Base-by-base conservation (phyloP, 2,113 vertebrate species). In the Oreotrochilus melanogaster region DNA sequence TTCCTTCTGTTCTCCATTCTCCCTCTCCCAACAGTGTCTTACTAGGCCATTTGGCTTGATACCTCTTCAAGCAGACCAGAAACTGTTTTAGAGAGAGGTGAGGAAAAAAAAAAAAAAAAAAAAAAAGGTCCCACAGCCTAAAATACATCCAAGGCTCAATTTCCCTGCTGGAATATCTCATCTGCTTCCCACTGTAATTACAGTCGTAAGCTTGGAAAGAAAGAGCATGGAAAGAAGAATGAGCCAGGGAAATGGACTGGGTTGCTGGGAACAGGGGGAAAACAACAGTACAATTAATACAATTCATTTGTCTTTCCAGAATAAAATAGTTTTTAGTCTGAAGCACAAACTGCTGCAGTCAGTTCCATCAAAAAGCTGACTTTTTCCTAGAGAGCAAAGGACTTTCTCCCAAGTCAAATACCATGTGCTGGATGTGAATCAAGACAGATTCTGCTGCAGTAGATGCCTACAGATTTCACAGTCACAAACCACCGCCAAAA, bases 381-480 rank as follows among this genome's bases (percentile, higher is more conserved):
- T 92, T 94, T 92, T 94, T 86, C 91, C 74, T 83, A 51, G 78
- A 95, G 42, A 95, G 78, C 1, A 0, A 88, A 91, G 72, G 92
- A 96, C 78, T 81, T 92, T 73, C 48, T 94, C 54, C 28, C 66
- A 88, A 95, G 92, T 66, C 82, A 94, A 94, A 84, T 85, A 79
- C 60, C 85, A 96, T 94, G 85, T 94, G 88, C 83, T 96, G 80
- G 85, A 95, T 93, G 88, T 70, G 93, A 92, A 91, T 95, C 88
- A 93, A 78, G 83, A 87, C 94, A 94, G 88, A 81, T 93, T 94
- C 92, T 96, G 94, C 89, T 92, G 83, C 75, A 89, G 61, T 94
- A 92, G 73, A 95, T 89, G 86, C 89, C 93, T 93, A 85, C 95
- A 95, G 91, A 96, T 94, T 94, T 96, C 94, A 96, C 86, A 94